Evolutionary conservation across 2,888 invertebrate species (phyloP), one percentile per base, ranked within the genome.

Genomic region (Auanema freiburgensis): DNA sequence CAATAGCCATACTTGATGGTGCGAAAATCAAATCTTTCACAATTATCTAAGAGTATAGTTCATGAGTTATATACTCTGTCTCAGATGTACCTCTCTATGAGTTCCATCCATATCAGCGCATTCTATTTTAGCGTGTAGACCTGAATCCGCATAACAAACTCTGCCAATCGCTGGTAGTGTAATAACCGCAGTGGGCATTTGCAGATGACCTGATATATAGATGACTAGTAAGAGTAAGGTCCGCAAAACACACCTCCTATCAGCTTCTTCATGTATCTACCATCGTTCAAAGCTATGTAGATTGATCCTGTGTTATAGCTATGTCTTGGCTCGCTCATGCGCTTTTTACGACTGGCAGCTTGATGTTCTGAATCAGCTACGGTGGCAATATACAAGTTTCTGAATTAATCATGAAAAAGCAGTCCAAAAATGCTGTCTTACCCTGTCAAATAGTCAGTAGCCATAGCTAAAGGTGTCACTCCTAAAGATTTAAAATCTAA

Each of bases 41-140:
- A 2, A 98, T 84, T 0, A 91, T 77, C 66, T 65, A 76, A 24
- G 58, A 59, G 24, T 16, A 42, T 4, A 21, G 12, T 23, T n/a
- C 11, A 18, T 18, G 25, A 16, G 6, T 14, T 18, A 23, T 10
- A 16, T 41, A n/a, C 11, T 12, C 2, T 33, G 23, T 16, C n/a
- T 1, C 2, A 33, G 8, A 10, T 16, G 23, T 41, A 78, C 89
- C 59, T 90, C 87, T 1, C 94, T 88, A 83, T 92, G 91, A 0
- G 90, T 91, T 0, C 97, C 97, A 83, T 95, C 96, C 93, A 97
- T 92, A 93, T 95, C 96, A 1, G 93, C 89, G 3, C 90, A 89
- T 84, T 96, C 96, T 67, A 98, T 93, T 85, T 94, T 96, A 0
- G 93, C 92, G 2, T 90, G 89, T 0, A 90, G 89, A 5, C 95